Conservation (phyloP, 1,140 invertebrate species). For the Eueides isabella region DNA sequence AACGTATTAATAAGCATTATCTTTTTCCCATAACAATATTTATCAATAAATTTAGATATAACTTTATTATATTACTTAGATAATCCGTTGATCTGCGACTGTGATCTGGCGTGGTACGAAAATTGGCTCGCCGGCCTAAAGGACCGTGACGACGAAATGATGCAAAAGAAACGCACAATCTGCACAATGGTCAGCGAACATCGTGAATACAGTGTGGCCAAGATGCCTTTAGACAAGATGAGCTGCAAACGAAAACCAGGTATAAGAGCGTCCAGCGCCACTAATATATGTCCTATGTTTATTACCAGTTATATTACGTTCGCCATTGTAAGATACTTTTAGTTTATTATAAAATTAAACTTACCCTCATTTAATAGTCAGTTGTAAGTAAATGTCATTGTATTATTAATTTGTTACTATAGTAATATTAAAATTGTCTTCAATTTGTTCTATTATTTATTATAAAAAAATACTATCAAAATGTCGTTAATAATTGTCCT, state of each 20-base stretch:
- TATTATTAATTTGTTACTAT: neutral
- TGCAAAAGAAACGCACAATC: slow-evolving; percentile 91
- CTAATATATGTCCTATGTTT: slow-evolving; percentile 48
- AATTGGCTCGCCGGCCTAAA: slow-evolving; percentile 89
- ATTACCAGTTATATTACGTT: slow-evolving; percentile 51
- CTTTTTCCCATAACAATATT: neutral
- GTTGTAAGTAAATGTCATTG: neutral
- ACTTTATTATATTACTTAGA: slow-evolving; percentile 81
- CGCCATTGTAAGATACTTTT: slow-evolving; percentile 57
- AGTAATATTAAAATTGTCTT: neutral
- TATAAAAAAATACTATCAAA: neutral
- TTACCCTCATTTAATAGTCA: neutral
- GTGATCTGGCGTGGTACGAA: slow-evolving; percentile 93
- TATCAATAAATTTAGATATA: too few relatives aligned
- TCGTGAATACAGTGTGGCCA: slow-evolving; percentile 90
- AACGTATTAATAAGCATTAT: neutral
- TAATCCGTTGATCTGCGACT: slow-evolving; percentile 94
- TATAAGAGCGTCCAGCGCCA: slow-evolving; percentile 55
- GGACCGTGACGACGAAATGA: slow-evolving; percentile 91
- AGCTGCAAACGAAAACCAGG: slow-evolving; percentile 87
- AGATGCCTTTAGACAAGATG: slow-evolving; percentile 91
- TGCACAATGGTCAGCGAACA: slow-evolving; percentile 89
- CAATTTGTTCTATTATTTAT: neutral
- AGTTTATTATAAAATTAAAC: slow-evolving; percentile 34
- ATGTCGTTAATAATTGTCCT: neutral